Base-by-base conservation (phyloP, 2,797 vertebrate genomes). In the Peromyscus melanophrys region DNA sequence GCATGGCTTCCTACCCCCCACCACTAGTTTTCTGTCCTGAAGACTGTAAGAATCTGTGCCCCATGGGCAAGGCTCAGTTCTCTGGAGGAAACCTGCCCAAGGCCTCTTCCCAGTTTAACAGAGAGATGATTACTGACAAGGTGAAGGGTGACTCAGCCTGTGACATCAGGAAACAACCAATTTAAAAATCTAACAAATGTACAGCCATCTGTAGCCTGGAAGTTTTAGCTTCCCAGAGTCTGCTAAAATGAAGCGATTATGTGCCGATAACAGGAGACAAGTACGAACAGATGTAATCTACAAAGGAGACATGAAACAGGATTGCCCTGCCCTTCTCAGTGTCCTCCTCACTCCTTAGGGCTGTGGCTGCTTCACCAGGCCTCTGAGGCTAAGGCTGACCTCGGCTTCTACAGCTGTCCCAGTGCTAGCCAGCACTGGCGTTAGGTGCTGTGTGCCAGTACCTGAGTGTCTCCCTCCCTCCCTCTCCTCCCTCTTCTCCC, bases 201-300 rank as follows among this genome's bases (percentile, higher is more conserved):
- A 87, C 86, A 95, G n/a, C 21, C 49, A 77, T 90, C 92, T 31
- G 71, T 73, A 88, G 96, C 88, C 95, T 96, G 95, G 46, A 96
- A 92, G 59, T 94, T 92, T 94, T 63, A 83, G 92, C 91, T 97
- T 94, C 83, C 71, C 81, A 80, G 92, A 92, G 31, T 19, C 85
- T 89, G 85, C 76, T 94, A 71, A 90, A 84, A 92, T 31, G 76
- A 92, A 82, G 83, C 89, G 93, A 97, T 96, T 86, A 14, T n/a
- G 37, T 67, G 13, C 87, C 40, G 71, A 92, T 95, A 95, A 77
- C 19, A 89, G 21, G 19, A 46, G 95, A 71, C 88, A 97, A 96
- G 93, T 95, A 86, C 86, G 86, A 91, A 84, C 95, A 97, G 91
- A 93, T 97, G 92, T 92, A 49, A 88, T 96, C 93, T 92, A n/a